Evolutionary conservation across 2,113 vertebrate species (phyloP).

Genomic region (Tupaia tana): DNA sequence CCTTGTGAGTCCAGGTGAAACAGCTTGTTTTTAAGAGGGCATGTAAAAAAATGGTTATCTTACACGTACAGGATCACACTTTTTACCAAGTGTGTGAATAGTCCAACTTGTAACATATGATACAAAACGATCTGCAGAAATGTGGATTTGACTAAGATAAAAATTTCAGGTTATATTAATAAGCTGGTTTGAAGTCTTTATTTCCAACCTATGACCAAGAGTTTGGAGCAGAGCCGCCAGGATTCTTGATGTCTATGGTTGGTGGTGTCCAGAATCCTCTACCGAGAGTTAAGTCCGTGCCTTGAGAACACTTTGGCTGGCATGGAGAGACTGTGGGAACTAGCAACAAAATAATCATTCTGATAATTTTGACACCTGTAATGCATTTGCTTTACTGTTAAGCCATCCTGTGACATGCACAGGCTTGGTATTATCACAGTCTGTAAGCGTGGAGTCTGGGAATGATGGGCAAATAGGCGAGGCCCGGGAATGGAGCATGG

Average conservation of each 20-base stretch:
- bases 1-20: constrained; percentile 11
- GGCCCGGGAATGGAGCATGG: not conserved
- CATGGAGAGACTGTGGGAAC: not conserved
- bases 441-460: not conserved
- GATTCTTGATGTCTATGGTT: not conserved
- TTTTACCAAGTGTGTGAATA: not conserved
- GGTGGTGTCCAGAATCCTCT: not conserved
- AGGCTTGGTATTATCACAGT: not conserved
- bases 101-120: not conserved
- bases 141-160: not conserved
- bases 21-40: not conserved
- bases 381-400: not conserved
- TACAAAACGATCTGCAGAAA: not conserved
- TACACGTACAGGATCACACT: not conserved
- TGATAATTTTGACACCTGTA: not conserved
- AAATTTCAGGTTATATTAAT: not conserved
- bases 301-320: not conserved
- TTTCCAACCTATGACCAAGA: not conserved
- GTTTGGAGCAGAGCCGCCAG: not conserved
- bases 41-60: not conserved
- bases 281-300: not conserved
- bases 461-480: not conserved
- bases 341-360: not conserved
- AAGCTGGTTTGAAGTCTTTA: not conserved
- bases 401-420: not conserved